phyloP scores from a whole-genome alignment of 1,140 invertebrate species.

The Apis laboriosa region DNA sequence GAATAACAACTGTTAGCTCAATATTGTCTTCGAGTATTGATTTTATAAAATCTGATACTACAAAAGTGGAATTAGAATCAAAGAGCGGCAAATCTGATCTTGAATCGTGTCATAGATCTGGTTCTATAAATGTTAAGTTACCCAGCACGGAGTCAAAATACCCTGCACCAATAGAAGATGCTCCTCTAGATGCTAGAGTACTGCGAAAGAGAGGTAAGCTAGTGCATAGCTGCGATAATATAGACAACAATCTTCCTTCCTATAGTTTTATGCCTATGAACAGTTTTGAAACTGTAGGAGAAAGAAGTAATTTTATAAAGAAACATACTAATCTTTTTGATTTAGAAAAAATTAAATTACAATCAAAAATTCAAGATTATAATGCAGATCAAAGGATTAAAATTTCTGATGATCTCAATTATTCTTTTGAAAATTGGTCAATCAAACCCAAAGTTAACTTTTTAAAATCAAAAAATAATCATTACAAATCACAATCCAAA shows the following conservation, averaged over 20 bases:
- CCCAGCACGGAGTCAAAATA: not conserved
- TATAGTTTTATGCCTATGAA: constrained; percentile 68
- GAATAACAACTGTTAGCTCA: constrained; percentile 27
- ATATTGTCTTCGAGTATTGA: constrained; percentile 7
- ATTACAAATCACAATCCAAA: not conserved
- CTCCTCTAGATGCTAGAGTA: constrained; percentile 70
- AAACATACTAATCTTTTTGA: not conserved
- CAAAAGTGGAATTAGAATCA: not conserved
- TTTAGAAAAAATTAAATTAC: constrained; percentile 18
- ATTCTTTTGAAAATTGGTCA: not conserved
- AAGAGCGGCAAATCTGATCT: not conserved
- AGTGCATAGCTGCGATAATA: constrained; percentile 63
- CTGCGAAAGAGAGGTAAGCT: constrained; percentile 77
- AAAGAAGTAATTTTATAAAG: constrained; percentile 10
- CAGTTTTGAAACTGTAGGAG: constrained; percentile 53
- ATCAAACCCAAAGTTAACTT: not conserved
- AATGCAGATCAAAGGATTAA: not conserved
- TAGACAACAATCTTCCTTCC: constrained; percentile 56
- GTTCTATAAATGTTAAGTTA: constrained; percentile 23
- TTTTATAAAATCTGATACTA: not conserved
- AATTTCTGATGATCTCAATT: not conserved
- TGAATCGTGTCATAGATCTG: constrained; percentile 14
- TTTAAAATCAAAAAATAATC: not conserved
- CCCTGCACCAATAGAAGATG: constrained; percentile 35
- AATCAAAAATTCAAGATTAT: constrained; percentile 16